Base-by-base conservation (phyloP, 2,888 invertebrate genomes). In the Bellardia pandia region DNA sequence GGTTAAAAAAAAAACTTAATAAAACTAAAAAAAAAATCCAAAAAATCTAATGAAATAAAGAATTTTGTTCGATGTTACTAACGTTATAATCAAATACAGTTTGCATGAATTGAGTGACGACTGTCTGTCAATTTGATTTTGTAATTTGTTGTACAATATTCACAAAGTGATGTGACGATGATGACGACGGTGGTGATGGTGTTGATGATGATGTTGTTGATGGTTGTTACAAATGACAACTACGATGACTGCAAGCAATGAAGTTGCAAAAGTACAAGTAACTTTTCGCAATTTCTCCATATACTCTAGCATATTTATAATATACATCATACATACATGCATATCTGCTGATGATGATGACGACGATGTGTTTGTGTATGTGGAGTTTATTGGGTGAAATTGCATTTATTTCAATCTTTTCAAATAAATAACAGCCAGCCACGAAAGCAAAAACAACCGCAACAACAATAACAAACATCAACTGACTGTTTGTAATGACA, bases 81-180 rank as follows among this genome's bases (percentile, higher is more conserved):
- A 68, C 5, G 79, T 56, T 76, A 77, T 83, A 86, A 86, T 83
- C 84, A 66, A 86, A 80, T 80, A 42, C 9, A 60, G 48, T 80
- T 83, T 79, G 66, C 71, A 75, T 86, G 74, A 79, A 85, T 85
- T 78, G 79, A 69, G 68, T 80, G 79, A 77, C 71, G 81, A 66
- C 71, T 86, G 86, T 80, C 86, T 84, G 80, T 72, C 86, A 86
- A 86, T 83, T 86, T 66, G 79, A 86, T 86, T 86, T 74, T 66
- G 79, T 72, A 86, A 86, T 83, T 86, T 86, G 71, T 84, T 83
- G 66, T 60, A 80, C 71, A 86, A 79, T 83, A 86, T 86, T 75
- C 83, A 86, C 69, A 80, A 71, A 86, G 64, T 75, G 53, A n/a
- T 76, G 64, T 76, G 64, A 48, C 51, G 14, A 11, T 68, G 33